Base-by-base conservation (phyloP, 1,140 invertebrate species). In the Melitaea cinxia region DNA sequence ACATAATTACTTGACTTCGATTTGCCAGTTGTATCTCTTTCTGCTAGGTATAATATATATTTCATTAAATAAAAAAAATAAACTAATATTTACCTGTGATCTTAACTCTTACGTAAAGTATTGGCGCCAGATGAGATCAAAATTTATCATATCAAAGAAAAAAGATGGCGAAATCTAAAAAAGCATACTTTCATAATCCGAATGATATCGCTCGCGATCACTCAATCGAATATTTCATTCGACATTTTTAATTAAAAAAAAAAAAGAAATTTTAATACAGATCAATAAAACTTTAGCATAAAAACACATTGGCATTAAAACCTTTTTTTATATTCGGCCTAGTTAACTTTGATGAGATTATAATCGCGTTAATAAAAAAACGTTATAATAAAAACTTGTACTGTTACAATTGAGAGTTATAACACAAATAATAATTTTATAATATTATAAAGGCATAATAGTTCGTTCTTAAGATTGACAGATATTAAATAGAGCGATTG, bases 61-160 rank as follows among this genome's bases (percentile, higher is more conserved):
- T n/a, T n/a, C n/a, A n/a, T n/a, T n/a, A n/a, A n/a, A n/a, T n/a
- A n/a, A 39, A 21, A 47, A 21, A 47, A 23, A 12, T 23, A 10
- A 21, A 12, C 54, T 26, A 57, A 17, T 2, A 42, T 45, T 57
- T 23, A 67, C 66, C 59, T 63, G 35, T 65, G 52, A 65, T 68
- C 64, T 72, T 72, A 74, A 71, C 73, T 70, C 63, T 75, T 67
- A 65, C 66, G 30, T 72, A 65, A 74, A 42, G 55, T 37, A 61
- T 61, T 58, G 60, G 62, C 65, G 65, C 69, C 56, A 69, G 56
- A 45, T 45, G 52, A 66, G 60, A 68, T 68, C 57, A 33, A 56
- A 63, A 59, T 71, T 64, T 68, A 35, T 35, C 62, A 61, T 39
- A 39, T 65, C 55, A 30, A 55, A 45, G n/a, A n/a, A n/a, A 58